A percentile compares a stretch with the other conserved stretches of the same genome.
Evolutionary conservation across 2,888 invertebrate species (phyloP).

Genomic region (Catocala sponsa): DNA sequence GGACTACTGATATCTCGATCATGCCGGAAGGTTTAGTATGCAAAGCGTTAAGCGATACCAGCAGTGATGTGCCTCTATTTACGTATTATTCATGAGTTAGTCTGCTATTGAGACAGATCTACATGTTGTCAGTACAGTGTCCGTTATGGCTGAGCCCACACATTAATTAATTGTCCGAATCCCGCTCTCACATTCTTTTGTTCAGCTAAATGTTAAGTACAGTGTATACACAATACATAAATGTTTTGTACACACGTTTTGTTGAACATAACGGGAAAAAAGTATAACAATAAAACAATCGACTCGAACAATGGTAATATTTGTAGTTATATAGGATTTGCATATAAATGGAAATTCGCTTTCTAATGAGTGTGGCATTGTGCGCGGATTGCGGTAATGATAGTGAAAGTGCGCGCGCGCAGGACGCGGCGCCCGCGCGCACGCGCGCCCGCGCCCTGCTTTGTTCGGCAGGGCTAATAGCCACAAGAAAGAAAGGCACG

Average conservation of each 20-base stretch:
- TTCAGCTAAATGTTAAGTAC: constrained; percentile 14
- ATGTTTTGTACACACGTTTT: constrained; percentile 21
- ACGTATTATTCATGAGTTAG: too few relatives aligned
- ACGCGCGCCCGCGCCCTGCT: constrained; percentile 24
- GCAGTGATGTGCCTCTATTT: background rate
- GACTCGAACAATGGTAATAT: constrained; percentile 56
- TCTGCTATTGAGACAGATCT: background rate
- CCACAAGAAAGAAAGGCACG: constrained; percentile 14
- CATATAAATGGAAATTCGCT: constrained; percentile 77
- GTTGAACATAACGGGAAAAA: constrained; percentile 47
- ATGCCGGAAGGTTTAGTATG: background rate
- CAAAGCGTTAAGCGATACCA: background rate
- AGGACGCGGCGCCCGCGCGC: constrained; percentile 25
- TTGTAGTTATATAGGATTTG: constrained; percentile 65
- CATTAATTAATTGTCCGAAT: constrained; percentile 10
- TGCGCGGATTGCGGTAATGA: constrained; percentile 61
- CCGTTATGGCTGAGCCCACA: background rate
- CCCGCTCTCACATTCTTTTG: constrained; percentile 26
- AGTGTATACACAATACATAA: constrained; percentile 25
- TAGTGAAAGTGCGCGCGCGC: constrained; percentile 72
- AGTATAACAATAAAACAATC: constrained; percentile 62
- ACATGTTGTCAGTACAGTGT: constrained; percentile 5
- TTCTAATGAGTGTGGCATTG: constrained; percentile 73
- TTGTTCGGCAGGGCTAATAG: constrained; percentile 17
- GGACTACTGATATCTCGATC: background rate